These are phyloP conservation scores for Anser brachyrhynchus DNA, from an alignment of 2,113 vertebrate genomes.

Conservation along the genomic window DNA sequence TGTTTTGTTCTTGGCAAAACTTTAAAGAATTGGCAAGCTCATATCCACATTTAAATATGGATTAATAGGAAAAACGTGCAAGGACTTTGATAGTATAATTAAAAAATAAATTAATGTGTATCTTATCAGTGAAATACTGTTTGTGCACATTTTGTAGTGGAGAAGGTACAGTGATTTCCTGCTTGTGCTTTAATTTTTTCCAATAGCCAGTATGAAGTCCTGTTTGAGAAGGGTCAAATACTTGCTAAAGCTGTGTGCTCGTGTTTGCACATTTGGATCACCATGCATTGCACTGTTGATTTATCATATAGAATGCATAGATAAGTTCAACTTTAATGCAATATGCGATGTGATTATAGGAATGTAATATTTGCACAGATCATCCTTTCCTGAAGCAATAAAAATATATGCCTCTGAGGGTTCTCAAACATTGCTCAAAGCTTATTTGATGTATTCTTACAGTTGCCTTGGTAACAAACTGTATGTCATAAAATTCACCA, in stretches of 20 bases:
- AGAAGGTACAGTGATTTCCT: constrained; percentile 12
- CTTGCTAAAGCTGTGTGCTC: neutral
- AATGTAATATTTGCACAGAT: neutral
- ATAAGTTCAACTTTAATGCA: neutral
- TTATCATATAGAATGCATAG: neutral
- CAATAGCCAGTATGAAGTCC: neutral
- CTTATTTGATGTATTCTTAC: neutral
- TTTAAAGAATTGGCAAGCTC: constrained; percentile 37
- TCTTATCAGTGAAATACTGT: neutral
- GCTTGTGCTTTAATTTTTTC: neutral
- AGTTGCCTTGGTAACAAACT: neutral
- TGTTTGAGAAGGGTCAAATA: neutral
- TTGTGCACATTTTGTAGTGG: neutral
- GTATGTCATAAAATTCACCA: neutral
- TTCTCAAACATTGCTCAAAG: neutral
- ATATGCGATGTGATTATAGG: neutral
- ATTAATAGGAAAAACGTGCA: constrained; percentile 51
- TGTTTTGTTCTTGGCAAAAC: constrained; percentile 27
- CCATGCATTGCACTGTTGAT: neutral
- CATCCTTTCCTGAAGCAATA: neutral
- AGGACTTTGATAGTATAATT: neutral
- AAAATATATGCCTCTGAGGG: accelerated
- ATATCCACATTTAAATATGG: neutral
- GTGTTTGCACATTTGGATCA: neutral
- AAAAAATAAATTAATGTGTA: neutral